Conservation (phyloP, 1,140 invertebrate species). For the Lysiphlebus fabarum region DNA sequence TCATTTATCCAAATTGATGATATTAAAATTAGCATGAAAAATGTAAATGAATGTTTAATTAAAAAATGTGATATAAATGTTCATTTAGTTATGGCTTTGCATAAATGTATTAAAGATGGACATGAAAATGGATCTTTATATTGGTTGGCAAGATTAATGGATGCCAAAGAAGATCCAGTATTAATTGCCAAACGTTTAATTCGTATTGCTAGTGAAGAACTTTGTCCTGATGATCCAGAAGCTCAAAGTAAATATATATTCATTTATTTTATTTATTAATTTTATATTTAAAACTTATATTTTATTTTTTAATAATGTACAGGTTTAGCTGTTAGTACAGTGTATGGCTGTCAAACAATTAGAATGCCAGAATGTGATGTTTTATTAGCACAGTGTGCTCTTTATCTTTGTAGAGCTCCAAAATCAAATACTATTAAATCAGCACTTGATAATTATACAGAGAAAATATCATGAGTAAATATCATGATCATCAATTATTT, state of each 20-base stretch:
- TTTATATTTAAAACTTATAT: too few relatives aligned
- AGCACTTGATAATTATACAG: too few relatives aligned
- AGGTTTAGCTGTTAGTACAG: conserved; percentile 65
- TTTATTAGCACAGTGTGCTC: conserved; percentile 71
- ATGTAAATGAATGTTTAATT: conserved; percentile 73
- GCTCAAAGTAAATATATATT: conserved; percentile 42
- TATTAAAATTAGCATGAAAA: conserved; percentile 62
- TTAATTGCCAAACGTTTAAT: conserved; percentile 76
- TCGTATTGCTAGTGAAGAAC: conserved; percentile 74
- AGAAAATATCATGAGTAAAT: too few relatives aligned
- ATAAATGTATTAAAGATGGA: conserved; percentile 80
- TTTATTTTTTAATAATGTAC: too few relatives aligned
- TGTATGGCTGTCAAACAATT: conserved; percentile 76
- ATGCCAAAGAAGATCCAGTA: conserved; percentile 77
- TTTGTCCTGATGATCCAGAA: conserved; percentile 60
- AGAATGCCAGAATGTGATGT: conserved; percentile 81
- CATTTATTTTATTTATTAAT: too few relatives aligned
- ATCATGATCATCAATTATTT: too few relatives aligned
- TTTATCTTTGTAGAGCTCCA: conserved; percentile 71
- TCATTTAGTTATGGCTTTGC: conserved; percentile 76
- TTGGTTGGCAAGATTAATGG: conserved; percentile 77
- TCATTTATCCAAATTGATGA: conserved; percentile 59
- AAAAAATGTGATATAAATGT: conserved; percentile 80
- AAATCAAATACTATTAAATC: too few relatives aligned
- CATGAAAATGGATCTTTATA: conserved; percentile 82